Conservation (phyloP, 2,113 vertebrate species). For the Apodemus speciosus region DNA sequence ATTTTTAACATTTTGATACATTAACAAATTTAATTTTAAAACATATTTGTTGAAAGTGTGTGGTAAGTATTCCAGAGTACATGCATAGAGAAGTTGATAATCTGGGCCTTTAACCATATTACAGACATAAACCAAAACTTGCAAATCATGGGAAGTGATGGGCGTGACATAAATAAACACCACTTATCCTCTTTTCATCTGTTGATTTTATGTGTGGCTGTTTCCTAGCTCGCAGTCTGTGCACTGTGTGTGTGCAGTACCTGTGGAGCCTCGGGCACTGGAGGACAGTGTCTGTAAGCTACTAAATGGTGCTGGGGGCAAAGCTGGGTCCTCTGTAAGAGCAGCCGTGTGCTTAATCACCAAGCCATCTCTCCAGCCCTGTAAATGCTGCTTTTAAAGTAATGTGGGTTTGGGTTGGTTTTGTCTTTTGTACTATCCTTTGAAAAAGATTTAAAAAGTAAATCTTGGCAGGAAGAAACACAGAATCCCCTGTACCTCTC, state of each 20-base stretch:
- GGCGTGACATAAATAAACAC: background rate
- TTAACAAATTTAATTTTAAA: slow-evolving; percentile 32
- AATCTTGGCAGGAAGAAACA: background rate
- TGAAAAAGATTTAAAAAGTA: slow-evolving; percentile 15
- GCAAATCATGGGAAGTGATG: background rate
- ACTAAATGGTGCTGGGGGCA: background rate
- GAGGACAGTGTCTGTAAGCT: background rate
- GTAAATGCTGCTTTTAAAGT: background rate
- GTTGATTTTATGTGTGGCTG: background rate
- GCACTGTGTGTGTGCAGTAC: background rate
- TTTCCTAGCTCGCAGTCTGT: background rate
- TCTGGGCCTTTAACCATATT: background rate
- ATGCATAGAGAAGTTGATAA: background rate
- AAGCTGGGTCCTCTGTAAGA: background rate
- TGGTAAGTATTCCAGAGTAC: background rate
- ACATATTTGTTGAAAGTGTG: slow-evolving; percentile 41
- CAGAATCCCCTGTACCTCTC: background rate
- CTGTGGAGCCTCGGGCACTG: background rate
- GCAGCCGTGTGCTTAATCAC: background rate
- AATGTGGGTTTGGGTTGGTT: background rate
- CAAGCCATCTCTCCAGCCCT: background rate
- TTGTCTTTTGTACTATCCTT: background rate
- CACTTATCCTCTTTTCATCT: slow-evolving; percentile 13
- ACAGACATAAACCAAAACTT: background rate
- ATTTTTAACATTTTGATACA: slow-evolving; percentile 39